Conservation (phyloP, 2,113 vertebrate genomes). For the Notiomystis cincta region DNA sequence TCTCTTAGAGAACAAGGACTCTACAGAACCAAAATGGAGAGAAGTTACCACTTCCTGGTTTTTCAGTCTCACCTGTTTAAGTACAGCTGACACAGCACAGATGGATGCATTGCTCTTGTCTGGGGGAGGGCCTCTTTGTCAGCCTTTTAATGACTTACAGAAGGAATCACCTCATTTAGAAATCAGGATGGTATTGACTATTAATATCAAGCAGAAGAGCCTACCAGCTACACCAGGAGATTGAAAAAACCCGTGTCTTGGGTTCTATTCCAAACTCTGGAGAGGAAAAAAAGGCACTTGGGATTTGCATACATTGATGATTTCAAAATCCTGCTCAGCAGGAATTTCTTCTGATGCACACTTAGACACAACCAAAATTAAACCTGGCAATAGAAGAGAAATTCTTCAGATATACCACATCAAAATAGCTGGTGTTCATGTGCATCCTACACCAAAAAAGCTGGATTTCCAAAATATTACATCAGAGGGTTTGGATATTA, state of each 20-base stretch:
- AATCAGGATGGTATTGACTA: not conserved
- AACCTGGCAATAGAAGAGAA: not conserved
- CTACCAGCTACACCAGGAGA: not conserved
- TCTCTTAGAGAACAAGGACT: slow-evolving; percentile 28
- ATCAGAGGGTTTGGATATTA: not conserved
- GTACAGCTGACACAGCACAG: slow-evolving; percentile 1
- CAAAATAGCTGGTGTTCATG: not conserved
- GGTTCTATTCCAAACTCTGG: not conserved
- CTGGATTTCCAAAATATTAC: not conserved
- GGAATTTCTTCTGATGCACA: not conserved
- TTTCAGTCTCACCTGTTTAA: slow-evolving; percentile 39
- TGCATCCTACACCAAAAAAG: not conserved
- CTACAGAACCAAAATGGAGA: slow-evolving; percentile 37
- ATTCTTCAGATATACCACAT: not conserved
- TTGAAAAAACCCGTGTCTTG: not conserved
- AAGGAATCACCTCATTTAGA: not conserved
- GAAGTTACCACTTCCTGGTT: not conserved
- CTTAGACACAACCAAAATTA: not conserved
- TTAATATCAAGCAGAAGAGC: not conserved
- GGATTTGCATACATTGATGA: not conserved
- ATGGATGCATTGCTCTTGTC: not conserved
- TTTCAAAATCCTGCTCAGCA: not conserved
- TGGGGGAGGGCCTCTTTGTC: not conserved
- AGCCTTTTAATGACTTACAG: not conserved
- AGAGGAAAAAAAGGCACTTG: not conserved